Evolutionary conservation across 2,888 invertebrate species (phyloP).

Genomic region (Tubiluchus corallicola): DNA sequence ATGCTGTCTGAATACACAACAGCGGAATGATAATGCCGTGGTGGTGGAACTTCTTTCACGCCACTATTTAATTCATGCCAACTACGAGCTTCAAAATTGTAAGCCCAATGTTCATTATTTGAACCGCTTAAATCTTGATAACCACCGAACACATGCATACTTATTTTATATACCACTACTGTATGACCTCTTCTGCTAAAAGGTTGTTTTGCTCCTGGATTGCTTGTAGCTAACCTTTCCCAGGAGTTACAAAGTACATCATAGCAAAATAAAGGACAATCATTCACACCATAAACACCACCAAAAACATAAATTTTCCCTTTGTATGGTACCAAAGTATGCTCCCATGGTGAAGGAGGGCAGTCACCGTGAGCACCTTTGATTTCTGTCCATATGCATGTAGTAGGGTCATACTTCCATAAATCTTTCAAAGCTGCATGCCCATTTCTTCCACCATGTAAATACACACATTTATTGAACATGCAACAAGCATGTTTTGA

Average conservation of each 20-base stretch:
- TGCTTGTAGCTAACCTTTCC: too few relatives aligned
- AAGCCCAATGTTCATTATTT: constrained; percentile 66
- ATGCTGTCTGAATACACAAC: constrained; percentile 54
- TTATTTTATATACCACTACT: constrained; percentile 52
- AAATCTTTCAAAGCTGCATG: not conserved
- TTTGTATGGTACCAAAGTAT: not conserved
- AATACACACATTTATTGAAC: not conserved
- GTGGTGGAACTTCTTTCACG: constrained; percentile 50
- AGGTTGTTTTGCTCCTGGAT: too few relatives aligned
- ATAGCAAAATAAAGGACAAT: too few relatives aligned
- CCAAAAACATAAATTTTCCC: too few relatives aligned
- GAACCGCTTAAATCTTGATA: constrained; percentile 68
- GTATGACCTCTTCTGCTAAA: constrained; percentile 62
- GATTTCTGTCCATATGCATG: constrained; percentile 1
- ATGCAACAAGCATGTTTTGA: not conserved
- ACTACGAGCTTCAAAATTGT: constrained; percentile 38
- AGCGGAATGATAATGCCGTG: constrained; percentile 66
- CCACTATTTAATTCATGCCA: constrained; percentile 60
- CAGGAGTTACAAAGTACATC: too few relatives aligned
- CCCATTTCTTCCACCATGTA: not conserved
- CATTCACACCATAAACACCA: too few relatives aligned
- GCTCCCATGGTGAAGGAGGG: not conserved
- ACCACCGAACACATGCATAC: constrained; percentile 68
- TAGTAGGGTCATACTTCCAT: not conserved
- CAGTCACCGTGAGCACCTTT: not conserved